Evolutionary conservation across 2,888 invertebrate species (phyloP), one percentile per base, ranked within the genome.

Genomic region (Acronicta leporina): DNA sequence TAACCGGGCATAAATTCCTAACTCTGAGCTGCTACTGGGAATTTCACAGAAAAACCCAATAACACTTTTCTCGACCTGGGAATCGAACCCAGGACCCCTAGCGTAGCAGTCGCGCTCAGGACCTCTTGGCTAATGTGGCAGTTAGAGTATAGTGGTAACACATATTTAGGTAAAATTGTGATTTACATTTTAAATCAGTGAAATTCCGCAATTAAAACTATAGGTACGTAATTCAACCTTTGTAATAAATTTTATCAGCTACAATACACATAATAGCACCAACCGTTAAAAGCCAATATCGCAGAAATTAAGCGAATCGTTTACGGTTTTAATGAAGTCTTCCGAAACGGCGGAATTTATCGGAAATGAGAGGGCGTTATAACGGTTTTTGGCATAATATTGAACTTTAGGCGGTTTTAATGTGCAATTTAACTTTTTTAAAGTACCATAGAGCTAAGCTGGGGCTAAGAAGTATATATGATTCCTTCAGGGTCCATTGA

Each of bases 281-380:
- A 68, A 65, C 63, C 53, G 62, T 59, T 71, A 66, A 78, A 67
- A 77, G 75, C 66, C 79, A 79, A 83, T 86, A 81, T 75, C 79
- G 78, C 78, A 75, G 80, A 83, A 85, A 88, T 87, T 84, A 86
- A 85, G 72, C 68, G 80, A 80, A 79, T 76, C 83, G 79, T 83
- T 87, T 82, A 81, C 75, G 77, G 73, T 80, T 83, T 85, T 86
- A 89, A 88, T 85, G 87, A 86, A 86, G 81, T 82, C 81, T 65
- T 67, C 63, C 74, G 75, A 84, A 86, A 85, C 81, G 84, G 72
- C 77, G 77, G 70, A 82, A 85, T 87, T 86, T 86, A 87, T 89
- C 78, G 85, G 77, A 79, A 85, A 81, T 72, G 79, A 76, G 73
- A 70, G 69, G 58, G 77, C 69, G 68, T 66, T 71, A 79, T 82